Base-by-base conservation (phyloP, 2,888 invertebrate species). In the Charanyca ferruginea region DNA sequence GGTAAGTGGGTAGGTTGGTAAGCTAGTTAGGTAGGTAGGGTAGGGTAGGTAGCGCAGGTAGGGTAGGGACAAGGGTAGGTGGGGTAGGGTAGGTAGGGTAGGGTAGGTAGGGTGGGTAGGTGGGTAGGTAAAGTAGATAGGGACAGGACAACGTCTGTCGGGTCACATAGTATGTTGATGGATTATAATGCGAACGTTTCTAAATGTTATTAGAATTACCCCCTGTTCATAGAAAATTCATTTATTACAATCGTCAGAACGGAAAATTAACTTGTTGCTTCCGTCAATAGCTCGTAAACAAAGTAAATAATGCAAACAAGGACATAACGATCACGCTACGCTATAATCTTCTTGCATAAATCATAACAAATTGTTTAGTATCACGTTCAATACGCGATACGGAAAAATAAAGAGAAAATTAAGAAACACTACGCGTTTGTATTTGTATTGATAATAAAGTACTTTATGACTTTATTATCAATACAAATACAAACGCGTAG, bases 191-290 rank as follows among this genome's bases (percentile, higher is more conserved):
- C n/a, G n/a, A n/a, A n/a, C n/a, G n/a, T n/a, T n/a, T n/a, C n/a
- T n/a, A n/a, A n/a, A n/a, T n/a, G n/a, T n/a, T n/a, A n/a, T n/a
- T n/a, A n/a, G n/a, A n/a, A n/a, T n/a, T n/a, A n/a, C n/a, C n/a
- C n/a, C n/a, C n/a, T n/a, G n/a, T n/a, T n/a, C n/a, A n/a, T n/a
- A n/a, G n/a, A n/a, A n/a, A n/a, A n/a, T n/a, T n/a, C n/a, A n/a
- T n/a, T n/a, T n/a, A n/a, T 38, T 20, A 7, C 13, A n/a, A 18
- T 32, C 32, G 9, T 32, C 32, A 32, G 32, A 32, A 11, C 11
- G 32, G 38, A 13, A 23, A 8, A 23, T 44, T 47, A 47, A 45
- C 45, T 58, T 58, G 51, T 59, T 58, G 20, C 59, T 51, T 51
- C 49, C 28, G 38, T 23, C n/a, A 58, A 25, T 9, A 59, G 18